Conservation (phyloP, 2,113 vertebrate genomes). For the Trachemys scripta region DNA sequence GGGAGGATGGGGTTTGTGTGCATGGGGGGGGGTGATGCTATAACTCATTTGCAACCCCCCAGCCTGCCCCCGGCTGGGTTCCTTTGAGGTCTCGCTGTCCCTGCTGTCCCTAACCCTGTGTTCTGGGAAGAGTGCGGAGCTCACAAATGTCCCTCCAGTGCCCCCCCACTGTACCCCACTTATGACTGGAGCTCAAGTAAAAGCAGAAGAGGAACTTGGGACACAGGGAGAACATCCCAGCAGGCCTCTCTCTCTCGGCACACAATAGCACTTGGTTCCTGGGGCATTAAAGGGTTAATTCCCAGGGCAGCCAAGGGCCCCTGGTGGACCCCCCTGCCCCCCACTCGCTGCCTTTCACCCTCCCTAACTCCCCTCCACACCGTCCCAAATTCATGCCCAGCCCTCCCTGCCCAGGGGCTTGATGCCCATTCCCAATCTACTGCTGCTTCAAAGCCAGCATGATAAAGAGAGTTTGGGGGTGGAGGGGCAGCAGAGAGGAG, state of each 20-base stretch:
- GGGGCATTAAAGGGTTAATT: not conserved
- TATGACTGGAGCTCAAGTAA: too few relatives aligned
- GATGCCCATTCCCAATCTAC: not conserved
- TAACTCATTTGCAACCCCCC: too few relatives aligned
- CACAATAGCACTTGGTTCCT: not conserved
- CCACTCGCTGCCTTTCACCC: not conserved
- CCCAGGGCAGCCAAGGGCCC: not conserved
- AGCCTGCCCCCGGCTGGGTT: not conserved
- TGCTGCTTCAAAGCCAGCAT: not conserved
- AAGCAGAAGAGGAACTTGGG: not conserved
- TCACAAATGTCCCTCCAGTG: not conserved
- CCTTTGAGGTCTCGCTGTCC: not conserved
- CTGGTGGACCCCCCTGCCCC: too few relatives aligned
- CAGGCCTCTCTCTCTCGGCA: not conserved
- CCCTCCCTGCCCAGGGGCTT: not conserved
- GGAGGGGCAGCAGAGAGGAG: not conserved
- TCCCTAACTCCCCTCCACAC: not conserved
- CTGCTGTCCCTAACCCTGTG: not conserved
- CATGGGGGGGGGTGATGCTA: not conserved
- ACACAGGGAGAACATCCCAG: not conserved
- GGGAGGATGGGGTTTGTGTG: not conserved
- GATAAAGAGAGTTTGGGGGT: not conserved
- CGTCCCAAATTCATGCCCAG: not conserved
- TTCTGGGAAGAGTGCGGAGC: not conserved
- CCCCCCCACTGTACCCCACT: not conserved